phyloP scores from a whole-genome alignment of 2,113 vertebrate genomes.

The Crotalus viridis region DNA sequence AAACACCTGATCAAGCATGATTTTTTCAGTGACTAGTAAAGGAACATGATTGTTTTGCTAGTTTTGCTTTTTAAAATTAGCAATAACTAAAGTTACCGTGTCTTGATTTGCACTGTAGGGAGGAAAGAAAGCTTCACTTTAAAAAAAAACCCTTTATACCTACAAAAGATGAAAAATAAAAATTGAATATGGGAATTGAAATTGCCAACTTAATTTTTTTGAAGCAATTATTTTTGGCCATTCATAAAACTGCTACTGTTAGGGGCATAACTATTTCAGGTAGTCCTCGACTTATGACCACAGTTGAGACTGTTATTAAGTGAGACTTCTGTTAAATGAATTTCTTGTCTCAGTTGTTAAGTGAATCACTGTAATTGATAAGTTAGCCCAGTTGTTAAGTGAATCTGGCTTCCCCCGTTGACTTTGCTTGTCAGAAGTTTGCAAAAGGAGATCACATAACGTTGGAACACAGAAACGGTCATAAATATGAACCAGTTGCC shows the following conservation, averaged over 20 bases:
- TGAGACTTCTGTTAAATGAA: background rate
- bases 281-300: background rate
- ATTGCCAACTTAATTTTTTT: background rate
- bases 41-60: background rate
- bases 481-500: background rate
- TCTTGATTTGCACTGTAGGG: background rate
- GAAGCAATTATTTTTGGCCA: background rate
- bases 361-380: too few relatives aligned
- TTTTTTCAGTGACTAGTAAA: background rate
- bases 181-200: background rate
- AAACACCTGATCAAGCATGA: background rate
- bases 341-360: background rate
- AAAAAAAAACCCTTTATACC: background rate
- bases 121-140: background rate
- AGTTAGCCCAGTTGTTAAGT: background rate
- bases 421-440: background rate
- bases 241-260: background rate
- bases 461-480: background rate
- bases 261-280: background rate
- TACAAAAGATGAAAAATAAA: background rate
- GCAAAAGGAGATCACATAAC: background rate
- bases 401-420: background rate
- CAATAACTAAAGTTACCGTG: background rate
- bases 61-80: background rate
- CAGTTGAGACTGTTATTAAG: background rate